These are phyloP conservation scores for Rhinatrema bivittatum DNA, from an alignment of 2,797 vertebrate genomes.

Conservation along the genomic window DNA sequence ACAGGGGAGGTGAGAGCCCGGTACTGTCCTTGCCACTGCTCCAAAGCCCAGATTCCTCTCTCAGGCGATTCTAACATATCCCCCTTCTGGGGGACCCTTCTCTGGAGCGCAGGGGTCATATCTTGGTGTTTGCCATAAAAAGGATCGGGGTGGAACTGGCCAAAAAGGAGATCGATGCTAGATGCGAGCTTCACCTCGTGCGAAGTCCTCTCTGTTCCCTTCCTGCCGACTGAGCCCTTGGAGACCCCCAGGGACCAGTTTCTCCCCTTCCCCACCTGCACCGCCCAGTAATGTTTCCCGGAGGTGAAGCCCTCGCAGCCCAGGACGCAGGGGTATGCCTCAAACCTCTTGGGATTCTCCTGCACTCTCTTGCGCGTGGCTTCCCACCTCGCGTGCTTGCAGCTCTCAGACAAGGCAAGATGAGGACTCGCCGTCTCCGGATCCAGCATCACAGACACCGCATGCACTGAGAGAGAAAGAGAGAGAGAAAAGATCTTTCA, in stretches of 20 bases:
- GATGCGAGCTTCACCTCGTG: no score
- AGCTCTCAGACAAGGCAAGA: constrained; percentile 2
- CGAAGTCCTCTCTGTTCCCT: no score
- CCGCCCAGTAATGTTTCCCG: constrained; percentile 14
- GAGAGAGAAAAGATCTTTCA: no score
- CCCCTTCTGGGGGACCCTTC: no score
- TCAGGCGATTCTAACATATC: neutral
- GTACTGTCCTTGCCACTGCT: neutral
- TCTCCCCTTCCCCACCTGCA: constrained; percentile 1
- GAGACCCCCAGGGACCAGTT: constrained; percentile 14
- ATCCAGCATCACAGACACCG: constrained; percentile 8
- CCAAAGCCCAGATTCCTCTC: neutral
- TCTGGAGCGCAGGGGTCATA: no score
- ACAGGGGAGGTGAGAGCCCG: neutral
- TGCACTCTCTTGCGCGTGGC: neutral
- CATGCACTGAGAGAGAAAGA: neutral
- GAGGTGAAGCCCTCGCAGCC: neutral
- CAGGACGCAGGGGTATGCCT: neutral
- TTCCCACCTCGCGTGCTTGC: neutral
- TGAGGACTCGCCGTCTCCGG: neutral
- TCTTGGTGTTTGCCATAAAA: no score
- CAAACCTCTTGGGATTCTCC: neutral
- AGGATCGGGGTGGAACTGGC: no score
- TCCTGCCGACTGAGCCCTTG: neutral
- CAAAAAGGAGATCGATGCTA: no score